Percentiles rank a stretch among this genome's conserved stretches.
Evolutionary conservation across 1,140 invertebrate species (phyloP).

Genomic region (Ooceraea biroi): DNA sequence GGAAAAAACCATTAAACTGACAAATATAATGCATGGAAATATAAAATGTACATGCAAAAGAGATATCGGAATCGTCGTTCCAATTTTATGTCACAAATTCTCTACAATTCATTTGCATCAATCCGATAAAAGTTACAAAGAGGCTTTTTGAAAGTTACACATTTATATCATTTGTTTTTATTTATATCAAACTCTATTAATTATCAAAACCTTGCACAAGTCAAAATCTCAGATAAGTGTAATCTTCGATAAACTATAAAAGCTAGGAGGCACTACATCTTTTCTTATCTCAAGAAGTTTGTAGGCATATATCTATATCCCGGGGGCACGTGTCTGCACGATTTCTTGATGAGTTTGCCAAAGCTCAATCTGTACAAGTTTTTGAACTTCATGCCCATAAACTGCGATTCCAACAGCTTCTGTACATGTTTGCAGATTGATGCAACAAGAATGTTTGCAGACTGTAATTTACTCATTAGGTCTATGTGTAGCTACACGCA

Average conservation of each 20-base stretch:
- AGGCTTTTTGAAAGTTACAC: background rate
- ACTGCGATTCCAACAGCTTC: background rate
- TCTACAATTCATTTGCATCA: background rate
- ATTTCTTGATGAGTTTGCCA: slow-evolving; percentile 46
- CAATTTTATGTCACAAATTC: slow-evolving; percentile 9
- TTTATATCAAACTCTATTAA: slow-evolving; percentile 6
- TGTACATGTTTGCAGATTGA: background rate
- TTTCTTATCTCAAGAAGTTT: slow-evolving; percentile 32
- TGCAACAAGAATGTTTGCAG: slow-evolving; percentile 3
- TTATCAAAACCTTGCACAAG: background rate
- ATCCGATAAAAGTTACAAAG: background rate
- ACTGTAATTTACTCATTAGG: background rate
- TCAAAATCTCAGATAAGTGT: slow-evolving; percentile 30
- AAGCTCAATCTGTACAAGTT: slow-evolving; percentile 50
- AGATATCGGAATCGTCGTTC: background rate
- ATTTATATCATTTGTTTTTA: slow-evolving; percentile 6
- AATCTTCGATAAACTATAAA: slow-evolving; percentile 1
- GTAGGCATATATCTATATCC: slow-evolving; percentile 22
- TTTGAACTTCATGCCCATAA: slow-evolving; percentile 42
- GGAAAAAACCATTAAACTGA: background rate
- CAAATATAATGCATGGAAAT: background rate
- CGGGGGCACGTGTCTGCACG: slow-evolving; percentile 6
- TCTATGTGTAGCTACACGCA: background rate
- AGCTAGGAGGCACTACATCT: slow-evolving; percentile 23
- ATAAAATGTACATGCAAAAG: background rate